These are phyloP conservation scores for Orgyia antiqua DNA, from an alignment of 2,888 invertebrate species.

Conservation along the genomic window DNA sequence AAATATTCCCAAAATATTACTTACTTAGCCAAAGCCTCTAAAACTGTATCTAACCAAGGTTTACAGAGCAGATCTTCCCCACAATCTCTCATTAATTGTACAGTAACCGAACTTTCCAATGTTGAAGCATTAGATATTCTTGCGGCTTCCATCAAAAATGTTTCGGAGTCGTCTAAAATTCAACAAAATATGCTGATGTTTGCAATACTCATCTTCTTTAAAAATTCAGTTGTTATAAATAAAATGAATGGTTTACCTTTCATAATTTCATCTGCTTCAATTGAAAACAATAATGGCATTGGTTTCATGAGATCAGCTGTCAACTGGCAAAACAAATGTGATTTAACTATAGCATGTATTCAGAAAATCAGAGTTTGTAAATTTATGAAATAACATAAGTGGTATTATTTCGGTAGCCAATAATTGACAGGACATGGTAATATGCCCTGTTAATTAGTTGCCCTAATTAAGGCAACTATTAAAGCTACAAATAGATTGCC, in stretches of 20 bases:
- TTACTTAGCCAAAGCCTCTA: conserved; percentile 46
- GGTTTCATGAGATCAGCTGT: conserved; percentile 59
- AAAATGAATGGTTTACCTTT: conserved; percentile 47
- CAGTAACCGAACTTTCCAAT: conserved; percentile 40
- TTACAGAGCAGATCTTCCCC: conserved; percentile 54
- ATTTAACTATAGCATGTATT: too few species aligned
- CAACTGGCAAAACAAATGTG: conserved; percentile 38
- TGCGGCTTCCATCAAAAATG: conserved; percentile 6
- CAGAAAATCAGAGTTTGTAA: too few species aligned
- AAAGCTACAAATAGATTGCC: too few species aligned
- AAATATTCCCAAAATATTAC: too few species aligned
- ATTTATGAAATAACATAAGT: too few species aligned
- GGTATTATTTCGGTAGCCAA: too few species aligned
- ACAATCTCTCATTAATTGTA: conserved; percentile 67
- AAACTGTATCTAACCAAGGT: conserved; percentile 57
- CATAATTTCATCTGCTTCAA: conserved; percentile 35
- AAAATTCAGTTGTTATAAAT: too few species aligned
- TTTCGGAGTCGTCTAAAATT: conserved; percentile 3
- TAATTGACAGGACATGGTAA: too few species aligned
- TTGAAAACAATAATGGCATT: conserved; percentile 44
- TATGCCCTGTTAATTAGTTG: too few species aligned
- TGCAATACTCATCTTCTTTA: too few species aligned
- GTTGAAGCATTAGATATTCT: conserved; percentile 40
- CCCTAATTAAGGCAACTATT: too few species aligned
- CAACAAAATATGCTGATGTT: neutral